Base-by-base conservation (phyloP, 2,113 vertebrate genomes). In the Psettodes erumei region DNA sequence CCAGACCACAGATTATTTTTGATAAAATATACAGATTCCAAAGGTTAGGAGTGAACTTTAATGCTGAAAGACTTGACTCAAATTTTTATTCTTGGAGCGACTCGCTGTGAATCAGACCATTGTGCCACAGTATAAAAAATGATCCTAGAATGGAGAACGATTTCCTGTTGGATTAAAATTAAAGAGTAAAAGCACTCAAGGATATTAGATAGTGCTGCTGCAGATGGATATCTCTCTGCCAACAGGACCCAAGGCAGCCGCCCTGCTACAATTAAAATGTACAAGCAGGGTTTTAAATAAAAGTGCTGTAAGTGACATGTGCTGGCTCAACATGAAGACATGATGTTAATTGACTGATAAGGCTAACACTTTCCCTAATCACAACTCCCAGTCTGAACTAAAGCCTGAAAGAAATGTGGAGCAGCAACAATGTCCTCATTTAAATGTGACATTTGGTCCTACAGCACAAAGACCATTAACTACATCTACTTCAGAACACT, bases 61-160 rank as follows among this genome's bases (percentile, higher is more conserved):
- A n/a, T n/a, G n/a, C n/a, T n/a, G n/a, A n/a, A n/a, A n/a, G n/a
- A n/a, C n/a, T n/a, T n/a, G n/a, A n/a, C n/a, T n/a, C n/a, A n/a
- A n/a, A n/a, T n/a, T n/a, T n/a, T n/a, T n/a, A n/a, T n/a, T n/a
- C n/a, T n/a, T n/a, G n/a, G n/a, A n/a, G n/a, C n/a, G n/a, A n/a
- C n/a, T n/a, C n/a, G n/a, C n/a, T n/a, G n/a, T n/a, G n/a, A 37
- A 43, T 73, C 56, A 72, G 58, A 67, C 18, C 53, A 28, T 23
- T 11, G 21, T 33, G 45, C 61, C 66, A 42, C 5, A 16, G 48
- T 40, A 30, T 18, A 3, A 19, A 23, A 60, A 70, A 66, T 56
- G 33, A 68, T 68, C 55, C 32, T n/a, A 19, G 55, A 82, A 84
- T 77, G 61, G 23, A 62, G 69, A 77, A 55, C 19, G 13, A 77